Conservation (phyloP, 2,113 vertebrate genomes). For the Prietella phreatophila region DNA sequence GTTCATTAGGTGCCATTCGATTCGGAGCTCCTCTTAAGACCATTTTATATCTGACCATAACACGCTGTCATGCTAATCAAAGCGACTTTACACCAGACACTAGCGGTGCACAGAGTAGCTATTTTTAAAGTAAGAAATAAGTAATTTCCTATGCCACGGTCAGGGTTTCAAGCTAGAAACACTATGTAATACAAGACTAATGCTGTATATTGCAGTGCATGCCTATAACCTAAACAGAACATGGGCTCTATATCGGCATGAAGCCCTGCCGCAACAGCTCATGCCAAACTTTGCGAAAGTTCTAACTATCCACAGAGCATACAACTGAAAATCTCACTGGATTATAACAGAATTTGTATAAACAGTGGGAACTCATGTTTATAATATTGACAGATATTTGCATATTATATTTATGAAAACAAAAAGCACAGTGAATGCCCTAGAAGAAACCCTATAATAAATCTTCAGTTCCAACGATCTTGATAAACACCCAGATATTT, state of each 20-base stretch:
- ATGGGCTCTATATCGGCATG: not conserved
- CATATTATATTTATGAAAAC: not conserved
- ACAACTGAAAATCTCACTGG: not conserved
- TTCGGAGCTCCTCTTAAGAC: not conserved
- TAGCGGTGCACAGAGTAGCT: not conserved
- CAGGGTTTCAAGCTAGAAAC: not conserved
- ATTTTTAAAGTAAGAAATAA: not conserved
- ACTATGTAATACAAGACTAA: not conserved
- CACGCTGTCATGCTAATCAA: not conserved
- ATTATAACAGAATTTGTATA: not conserved
- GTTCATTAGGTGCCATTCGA: not conserved
- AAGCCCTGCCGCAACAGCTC: not conserved
- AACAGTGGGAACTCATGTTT: not conserved
- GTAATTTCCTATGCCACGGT: not conserved
- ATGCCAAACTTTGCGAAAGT: not conserved
- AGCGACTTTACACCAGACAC: not conserved
- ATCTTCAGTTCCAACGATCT: not conserved
- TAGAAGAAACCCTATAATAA: not conserved
- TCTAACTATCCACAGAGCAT: not conserved
- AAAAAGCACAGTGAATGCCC: not conserved
- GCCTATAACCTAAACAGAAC: not conserved
- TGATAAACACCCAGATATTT: not conserved
- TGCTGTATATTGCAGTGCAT: not conserved
- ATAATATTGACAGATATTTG: not conserved
- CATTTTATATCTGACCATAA: not conserved